Evolutionary conservation across 2,888 invertebrate species (phyloP).

Genomic region (Meta bourneti): DNA sequence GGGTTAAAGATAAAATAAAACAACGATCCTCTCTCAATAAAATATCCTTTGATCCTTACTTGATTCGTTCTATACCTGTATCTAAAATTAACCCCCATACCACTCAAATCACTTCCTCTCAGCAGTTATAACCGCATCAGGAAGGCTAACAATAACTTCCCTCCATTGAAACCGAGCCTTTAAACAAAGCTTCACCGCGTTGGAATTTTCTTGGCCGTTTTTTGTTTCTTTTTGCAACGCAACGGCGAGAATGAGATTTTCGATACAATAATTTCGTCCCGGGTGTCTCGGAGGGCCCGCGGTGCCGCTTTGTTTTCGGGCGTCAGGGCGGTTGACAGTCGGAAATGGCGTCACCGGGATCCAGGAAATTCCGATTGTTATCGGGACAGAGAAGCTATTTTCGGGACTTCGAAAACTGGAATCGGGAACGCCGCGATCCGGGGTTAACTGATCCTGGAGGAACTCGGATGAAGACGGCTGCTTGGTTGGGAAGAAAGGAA

Average conservation of each 20-base stretch:
- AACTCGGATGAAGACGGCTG: not conserved
- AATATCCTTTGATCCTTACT: too few relatives aligned
- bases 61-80: too few relatives aligned
- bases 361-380: conserved; percentile 61
- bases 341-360: conserved; percentile 48
- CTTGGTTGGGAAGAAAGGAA: conserved; percentile 10
- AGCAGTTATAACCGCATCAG: too few relatives aligned
- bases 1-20: too few relatives aligned
- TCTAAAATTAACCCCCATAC: too few relatives aligned
- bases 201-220: too few relatives aligned
- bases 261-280: conserved; percentile 4
- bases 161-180: too few relatives aligned
- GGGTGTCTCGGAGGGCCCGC: conserved; percentile 5
- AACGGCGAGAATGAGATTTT: not conserved
- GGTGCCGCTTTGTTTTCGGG: conserved; percentile 57
- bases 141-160: too few relatives aligned
- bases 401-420: not conserved
- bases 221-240: too few relatives aligned
- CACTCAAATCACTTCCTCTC: too few relatives aligned
- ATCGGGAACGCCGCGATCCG: not conserved
- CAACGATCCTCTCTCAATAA: too few relatives aligned
- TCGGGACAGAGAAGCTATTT: conserved; percentile 39
- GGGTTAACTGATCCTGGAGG: conserved; percentile 29
- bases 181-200: too few relatives aligned
- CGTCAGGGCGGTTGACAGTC: conserved; percentile 15